Conservation (phyloP, 2,888 invertebrate genomes). For the Cistogaster globosa region DNA sequence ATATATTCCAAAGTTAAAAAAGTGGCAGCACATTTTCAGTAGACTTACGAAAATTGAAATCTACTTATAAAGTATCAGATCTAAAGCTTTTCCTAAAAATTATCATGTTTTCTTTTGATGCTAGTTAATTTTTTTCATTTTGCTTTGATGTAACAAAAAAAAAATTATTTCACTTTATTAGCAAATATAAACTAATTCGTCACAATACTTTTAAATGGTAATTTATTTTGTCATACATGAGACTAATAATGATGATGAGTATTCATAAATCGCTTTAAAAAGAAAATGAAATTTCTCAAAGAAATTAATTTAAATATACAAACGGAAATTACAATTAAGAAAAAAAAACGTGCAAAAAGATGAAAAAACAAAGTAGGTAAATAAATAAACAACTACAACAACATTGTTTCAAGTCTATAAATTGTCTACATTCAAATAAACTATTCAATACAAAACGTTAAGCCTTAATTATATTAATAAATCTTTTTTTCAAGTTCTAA, state of each 20-base stretch:
- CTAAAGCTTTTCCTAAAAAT: too few species aligned
- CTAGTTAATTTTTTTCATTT: too few species aligned
- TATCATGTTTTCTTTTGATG: too few species aligned
- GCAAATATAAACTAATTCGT: constrained; percentile 7
- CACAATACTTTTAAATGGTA: constrained; percentile 35
- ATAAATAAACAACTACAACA: neutral
- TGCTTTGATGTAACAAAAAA: neutral
- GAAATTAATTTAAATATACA: constrained; percentile 54
- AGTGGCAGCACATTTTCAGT: too few species aligned
- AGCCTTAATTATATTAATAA: constrained; percentile 26
- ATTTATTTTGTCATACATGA: constrained; percentile 46
- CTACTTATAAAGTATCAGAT: too few species aligned
- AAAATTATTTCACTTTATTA: neutral
- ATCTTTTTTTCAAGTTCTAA: neutral
- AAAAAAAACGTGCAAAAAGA: constrained; percentile 8
- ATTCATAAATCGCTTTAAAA: constrained; percentile 14
- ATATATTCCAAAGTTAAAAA: too few species aligned
- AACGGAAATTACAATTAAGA: constrained; percentile 53
- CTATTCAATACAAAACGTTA: constrained; percentile 20
- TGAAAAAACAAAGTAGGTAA: neutral
- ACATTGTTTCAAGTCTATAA: constrained; percentile 40
- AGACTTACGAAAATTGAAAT: too few species aligned
- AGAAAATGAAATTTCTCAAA: constrained; percentile 53
- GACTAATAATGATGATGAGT: constrained; percentile 45
- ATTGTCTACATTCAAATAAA: constrained; percentile 16